A percentile compares a stretch with the other conserved stretches of the same genome.
phyloP scores from a whole-genome alignment of 2,797 vertebrate genomes.

The Melanotaenia pygmaea region DNA sequence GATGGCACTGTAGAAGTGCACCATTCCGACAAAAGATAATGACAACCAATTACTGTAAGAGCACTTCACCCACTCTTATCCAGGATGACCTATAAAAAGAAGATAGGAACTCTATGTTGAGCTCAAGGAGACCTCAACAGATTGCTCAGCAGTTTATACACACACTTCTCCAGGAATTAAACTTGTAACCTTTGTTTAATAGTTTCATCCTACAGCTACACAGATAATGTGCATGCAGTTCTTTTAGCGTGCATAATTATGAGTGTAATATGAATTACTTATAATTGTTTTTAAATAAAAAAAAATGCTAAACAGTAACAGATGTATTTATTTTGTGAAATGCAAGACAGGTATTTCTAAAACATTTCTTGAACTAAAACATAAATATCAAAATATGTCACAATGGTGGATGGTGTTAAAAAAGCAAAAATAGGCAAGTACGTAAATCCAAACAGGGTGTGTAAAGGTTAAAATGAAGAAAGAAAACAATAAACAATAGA shows the following conservation, averaged over 20 bases:
- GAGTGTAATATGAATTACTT: neutral
- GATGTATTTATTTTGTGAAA: neutral
- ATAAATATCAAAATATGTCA: neutral
- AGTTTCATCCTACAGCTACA: neutral
- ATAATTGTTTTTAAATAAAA: neutral
- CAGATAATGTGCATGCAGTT: neutral
- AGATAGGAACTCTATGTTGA: constrained; percentile 36
- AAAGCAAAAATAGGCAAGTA: too few species aligned
- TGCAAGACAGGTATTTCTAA: neutral
- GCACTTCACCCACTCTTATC: constrained; percentile 49
- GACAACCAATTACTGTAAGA: constrained; percentile 64
- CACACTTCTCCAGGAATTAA: constrained; percentile 47
- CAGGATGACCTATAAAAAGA: constrained; percentile 42
- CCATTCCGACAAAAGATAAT: constrained; percentile 43
- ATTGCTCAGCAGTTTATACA: neutral
- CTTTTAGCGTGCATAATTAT: neutral
- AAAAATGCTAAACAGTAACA: neutral
- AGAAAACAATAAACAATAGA: neutral
- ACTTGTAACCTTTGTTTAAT: constrained; percentile 37
- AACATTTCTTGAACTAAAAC: too few species aligned
- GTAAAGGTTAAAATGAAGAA: too few species aligned
- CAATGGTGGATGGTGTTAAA: too few species aligned
- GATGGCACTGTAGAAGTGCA: constrained; percentile 7
- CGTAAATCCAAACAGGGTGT: too few species aligned
- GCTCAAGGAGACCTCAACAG: constrained; percentile 42